These are phyloP conservation scores for Pimephales promelas DNA, from an alignment of 2,113 vertebrate genomes.

Conservation along the genomic window DNA sequence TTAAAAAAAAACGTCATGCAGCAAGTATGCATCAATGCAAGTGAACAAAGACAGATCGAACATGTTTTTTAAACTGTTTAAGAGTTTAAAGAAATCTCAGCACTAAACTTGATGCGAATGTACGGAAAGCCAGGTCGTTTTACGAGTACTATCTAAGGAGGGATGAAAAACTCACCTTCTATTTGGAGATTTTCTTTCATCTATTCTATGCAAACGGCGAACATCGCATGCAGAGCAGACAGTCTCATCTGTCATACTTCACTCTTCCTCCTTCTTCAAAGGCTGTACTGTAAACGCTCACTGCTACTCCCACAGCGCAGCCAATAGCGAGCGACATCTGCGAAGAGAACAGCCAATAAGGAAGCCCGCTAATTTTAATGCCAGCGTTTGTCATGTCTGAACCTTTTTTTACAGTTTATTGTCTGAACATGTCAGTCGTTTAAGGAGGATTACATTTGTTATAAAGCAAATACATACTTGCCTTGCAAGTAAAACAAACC, in stretches of 20 bases:
- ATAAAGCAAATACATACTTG: not conserved
- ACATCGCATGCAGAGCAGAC: not conserved
- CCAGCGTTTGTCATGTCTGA: not conserved
- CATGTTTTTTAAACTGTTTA: not conserved
- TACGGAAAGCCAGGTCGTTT: not conserved
- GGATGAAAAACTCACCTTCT: conserved; percentile 5
- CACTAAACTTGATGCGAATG: not conserved
- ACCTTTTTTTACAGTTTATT: too few species aligned
- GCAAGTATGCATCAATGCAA: not conserved
- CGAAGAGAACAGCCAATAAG: not conserved
- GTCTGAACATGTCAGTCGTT: conserved; percentile 19
- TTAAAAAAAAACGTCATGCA: not conserved
- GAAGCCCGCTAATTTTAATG: not conserved
- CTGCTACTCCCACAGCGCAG: conserved; percentile 8
- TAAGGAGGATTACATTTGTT: not conserved
- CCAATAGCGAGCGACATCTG: conserved; percentile 16
- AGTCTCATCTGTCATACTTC: conserved; percentile 10
- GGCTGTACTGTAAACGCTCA: not conserved
- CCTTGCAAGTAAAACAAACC: not conserved
- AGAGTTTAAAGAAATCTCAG: not conserved
- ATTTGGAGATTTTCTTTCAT: not conserved
- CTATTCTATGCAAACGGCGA: not conserved
- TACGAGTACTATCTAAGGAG: not conserved
- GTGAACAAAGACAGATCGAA: not conserved
- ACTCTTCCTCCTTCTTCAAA: conserved; percentile 10